Evolutionary conservation across 2,113 vertebrate genomes (phyloP).

Genomic region (Glaucomys volans): DNA sequence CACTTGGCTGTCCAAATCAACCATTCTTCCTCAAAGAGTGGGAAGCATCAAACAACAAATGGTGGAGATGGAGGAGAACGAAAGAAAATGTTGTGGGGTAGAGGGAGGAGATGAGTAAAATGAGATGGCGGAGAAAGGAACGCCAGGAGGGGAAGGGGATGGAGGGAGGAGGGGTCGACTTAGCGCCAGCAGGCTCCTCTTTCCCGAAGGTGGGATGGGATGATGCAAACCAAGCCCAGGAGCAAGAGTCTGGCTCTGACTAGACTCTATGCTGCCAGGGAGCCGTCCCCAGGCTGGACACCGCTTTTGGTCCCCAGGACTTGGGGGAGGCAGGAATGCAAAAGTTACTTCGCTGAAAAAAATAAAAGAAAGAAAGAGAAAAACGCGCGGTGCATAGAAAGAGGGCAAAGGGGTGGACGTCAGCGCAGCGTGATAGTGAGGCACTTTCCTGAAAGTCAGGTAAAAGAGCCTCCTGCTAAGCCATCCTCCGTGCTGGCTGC

Average conservation of each 20-base stretch:
- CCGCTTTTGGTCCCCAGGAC: conserved; percentile 74
- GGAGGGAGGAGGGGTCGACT: conserved; percentile 6
- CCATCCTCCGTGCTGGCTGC: not conserved
- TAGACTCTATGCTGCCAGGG: conserved; percentile 52
- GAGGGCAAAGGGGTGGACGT: too few species aligned
- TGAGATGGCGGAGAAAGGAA: not conserved
- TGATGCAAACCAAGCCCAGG: conserved; percentile 75
- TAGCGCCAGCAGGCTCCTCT: conserved; percentile 45
- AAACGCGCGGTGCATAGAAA: too few species aligned
- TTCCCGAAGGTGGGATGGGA: conserved; percentile 52
- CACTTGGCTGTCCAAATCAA: conserved; percentile 93
- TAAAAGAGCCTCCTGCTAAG: not conserved
- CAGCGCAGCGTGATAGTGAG: too few species aligned
- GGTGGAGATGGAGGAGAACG: not conserved
- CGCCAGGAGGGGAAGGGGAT: not conserved
- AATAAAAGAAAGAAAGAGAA: too few species aligned
- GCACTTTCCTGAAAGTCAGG: not conserved
- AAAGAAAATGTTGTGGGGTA: not conserved
- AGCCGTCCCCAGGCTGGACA: conserved; percentile 74
- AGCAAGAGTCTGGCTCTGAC: conserved; percentile 77
- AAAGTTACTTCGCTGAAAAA: conserved; percentile 79
- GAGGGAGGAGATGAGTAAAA: not conserved
- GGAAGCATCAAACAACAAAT: conserved; percentile 3
- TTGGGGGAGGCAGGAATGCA: conserved; percentile 59
- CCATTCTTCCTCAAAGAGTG: conserved; percentile 86